phyloP scores from a whole-genome alignment of 2,113 vertebrate species.

The Anseranas semipalmata region DNA sequence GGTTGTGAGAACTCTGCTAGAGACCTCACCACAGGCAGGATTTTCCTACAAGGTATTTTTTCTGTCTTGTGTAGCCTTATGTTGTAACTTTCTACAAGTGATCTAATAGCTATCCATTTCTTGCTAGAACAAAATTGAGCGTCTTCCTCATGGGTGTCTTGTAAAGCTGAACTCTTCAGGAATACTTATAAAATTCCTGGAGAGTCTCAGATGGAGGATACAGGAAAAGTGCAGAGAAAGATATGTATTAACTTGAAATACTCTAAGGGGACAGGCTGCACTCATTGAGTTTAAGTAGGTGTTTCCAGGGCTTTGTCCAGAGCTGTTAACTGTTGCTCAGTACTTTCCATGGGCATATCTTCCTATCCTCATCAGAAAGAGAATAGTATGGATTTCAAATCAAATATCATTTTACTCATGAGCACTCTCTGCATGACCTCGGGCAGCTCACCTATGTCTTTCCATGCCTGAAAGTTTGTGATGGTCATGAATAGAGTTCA shows the following conservation, averaged over 20 bases:
- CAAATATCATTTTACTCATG: neutral
- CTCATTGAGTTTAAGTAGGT: neutral
- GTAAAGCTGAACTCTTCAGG: neutral
- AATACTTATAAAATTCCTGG: neutral
- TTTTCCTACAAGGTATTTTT: neutral
- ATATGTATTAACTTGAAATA: neutral
- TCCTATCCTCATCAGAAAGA: neutral
- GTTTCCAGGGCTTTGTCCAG: neutral
- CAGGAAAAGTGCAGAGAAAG: neutral
- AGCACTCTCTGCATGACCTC: no score
- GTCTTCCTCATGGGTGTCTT: neutral
- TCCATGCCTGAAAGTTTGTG: no score
- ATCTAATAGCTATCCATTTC: neutral
- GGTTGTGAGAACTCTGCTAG: neutral
- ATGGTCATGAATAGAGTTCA: neutral
- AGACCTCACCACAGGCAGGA: neutral
- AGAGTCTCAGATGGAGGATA: neutral
- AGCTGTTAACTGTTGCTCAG: neutral
- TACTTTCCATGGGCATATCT: neutral
- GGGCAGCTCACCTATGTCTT: no score
- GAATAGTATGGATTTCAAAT: neutral
- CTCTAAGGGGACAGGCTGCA: neutral
- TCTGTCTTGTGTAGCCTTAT: neutral
- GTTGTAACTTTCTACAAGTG: neutral
- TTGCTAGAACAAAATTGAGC: neutral